Percentiles rank a stretch among this genome's conserved stretches.
phyloP scores from a whole-genome alignment of 2,888 invertebrate species.

The Polydrusus tereticollis region DNA sequence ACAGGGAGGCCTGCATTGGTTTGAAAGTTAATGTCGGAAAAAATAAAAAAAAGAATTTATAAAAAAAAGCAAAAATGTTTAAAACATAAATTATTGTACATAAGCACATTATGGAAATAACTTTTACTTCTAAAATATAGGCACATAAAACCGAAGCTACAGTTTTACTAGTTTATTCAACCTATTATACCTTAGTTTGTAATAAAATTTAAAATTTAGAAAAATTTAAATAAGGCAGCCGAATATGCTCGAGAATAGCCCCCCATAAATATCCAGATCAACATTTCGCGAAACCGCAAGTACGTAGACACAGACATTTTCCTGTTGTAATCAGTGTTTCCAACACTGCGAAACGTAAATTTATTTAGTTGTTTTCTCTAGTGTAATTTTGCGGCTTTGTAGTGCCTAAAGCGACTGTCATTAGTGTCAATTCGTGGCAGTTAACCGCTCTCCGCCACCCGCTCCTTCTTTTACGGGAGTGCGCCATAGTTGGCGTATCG shows the following conservation, averaged over 20 bases:
- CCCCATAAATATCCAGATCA: too few species aligned
- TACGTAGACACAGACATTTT: not conserved
- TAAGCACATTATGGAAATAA: not conserved
- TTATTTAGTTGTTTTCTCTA: not conserved
- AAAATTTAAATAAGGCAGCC: too few species aligned
- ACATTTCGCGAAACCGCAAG: too few species aligned
- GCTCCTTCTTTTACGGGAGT: constrained; percentile 80
- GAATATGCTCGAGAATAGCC: too few species aligned
- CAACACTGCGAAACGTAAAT: not conserved
- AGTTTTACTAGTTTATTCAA: too few species aligned
- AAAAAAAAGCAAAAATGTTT: not conserved
- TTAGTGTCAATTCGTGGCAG: constrained; percentile 13
- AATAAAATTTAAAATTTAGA: too few species aligned
- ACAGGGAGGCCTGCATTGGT: constrained; percentile 52
- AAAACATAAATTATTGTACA: too few species aligned
- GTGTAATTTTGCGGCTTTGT: constrained; percentile 79
- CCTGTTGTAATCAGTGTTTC: not conserved
- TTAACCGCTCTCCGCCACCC: constrained; percentile 25
- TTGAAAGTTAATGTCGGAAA: constrained; percentile 24
- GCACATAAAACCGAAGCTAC: too few species aligned
- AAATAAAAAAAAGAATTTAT: not conserved
- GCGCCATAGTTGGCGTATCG: constrained; percentile 91
- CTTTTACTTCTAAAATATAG: not conserved
- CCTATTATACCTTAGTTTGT: too few species aligned
- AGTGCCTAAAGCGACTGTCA: not conserved